These are phyloP conservation scores for Psilanteris sp. DNA, from an alignment of 1,140 invertebrate genomes.

Conservation along the genomic window DNA sequence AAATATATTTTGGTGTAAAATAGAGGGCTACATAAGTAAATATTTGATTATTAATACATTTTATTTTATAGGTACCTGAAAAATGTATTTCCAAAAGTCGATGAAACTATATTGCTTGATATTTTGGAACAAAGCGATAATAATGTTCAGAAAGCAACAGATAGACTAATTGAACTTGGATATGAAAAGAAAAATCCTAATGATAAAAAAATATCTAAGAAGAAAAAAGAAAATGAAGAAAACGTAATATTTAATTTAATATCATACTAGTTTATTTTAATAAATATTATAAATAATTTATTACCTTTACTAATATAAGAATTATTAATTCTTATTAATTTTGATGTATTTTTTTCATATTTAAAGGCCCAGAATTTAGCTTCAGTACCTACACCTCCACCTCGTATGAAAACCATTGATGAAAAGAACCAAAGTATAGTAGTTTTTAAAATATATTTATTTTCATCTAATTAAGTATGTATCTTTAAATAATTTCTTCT, in stretches of 20 bases:
- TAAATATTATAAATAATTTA: slow-evolving; percentile 17
- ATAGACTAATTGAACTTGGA: slow-evolving; percentile 88
- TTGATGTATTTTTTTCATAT: too few species aligned
- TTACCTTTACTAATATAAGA: too few species aligned
- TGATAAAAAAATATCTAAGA: slow-evolving; percentile 77
- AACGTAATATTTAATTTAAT: slow-evolving; percentile 67
- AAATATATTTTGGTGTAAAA: slow-evolving; percentile 45
- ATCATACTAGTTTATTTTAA: too few species aligned
- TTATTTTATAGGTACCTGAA: slow-evolving; percentile 88
- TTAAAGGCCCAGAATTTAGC: slow-evolving; percentile 76
- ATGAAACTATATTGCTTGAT: slow-evolving; percentile 92
- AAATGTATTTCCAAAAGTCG: slow-evolving; percentile 93
- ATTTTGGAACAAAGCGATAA: slow-evolving; percentile 91
- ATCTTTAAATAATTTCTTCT: too few species aligned
- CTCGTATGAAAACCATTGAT: slow-evolving; percentile 84
- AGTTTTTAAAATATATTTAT: slow-evolving; percentile 7
- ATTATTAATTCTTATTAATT: too few species aligned
- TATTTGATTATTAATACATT: neutral
- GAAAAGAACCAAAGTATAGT: slow-evolving; percentile 86
- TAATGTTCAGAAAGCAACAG: slow-evolving; percentile 91
- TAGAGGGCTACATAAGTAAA: too few species aligned
- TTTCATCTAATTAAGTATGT: too few species aligned
- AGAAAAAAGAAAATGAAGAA: slow-evolving; percentile 78
- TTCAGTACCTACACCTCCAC: slow-evolving; percentile 79
- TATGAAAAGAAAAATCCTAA: slow-evolving; percentile 87